Evolutionary conservation across 2,113 vertebrate genomes (phyloP), one percentile per base, ranked within the genome.

Genomic region (Lepisosteus oculatus): DNA sequence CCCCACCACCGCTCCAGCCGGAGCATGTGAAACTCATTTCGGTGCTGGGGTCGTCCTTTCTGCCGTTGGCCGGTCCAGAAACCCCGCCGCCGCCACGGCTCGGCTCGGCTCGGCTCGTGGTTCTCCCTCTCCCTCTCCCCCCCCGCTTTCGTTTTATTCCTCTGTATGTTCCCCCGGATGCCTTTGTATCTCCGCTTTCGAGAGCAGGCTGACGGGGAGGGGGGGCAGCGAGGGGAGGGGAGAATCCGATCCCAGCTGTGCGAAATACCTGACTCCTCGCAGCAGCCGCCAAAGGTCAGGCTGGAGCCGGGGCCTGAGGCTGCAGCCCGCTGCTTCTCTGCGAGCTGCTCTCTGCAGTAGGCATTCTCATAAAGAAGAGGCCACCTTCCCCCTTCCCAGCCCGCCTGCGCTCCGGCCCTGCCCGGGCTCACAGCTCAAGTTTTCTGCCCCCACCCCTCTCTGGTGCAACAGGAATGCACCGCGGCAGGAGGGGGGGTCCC

Each of bases 241-340:
- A 84, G 92, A 93, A 94, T 93, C 90, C 78, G 80, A 86, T 87
- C 87, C 89, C 63, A 81, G 84, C 88, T 90, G 86, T 91, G 85
- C 76, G 93, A 93, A 92, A 93, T 92, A 93, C 92, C 89, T 92
- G 90, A 90, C 89, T 89, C 90, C 89, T 77, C 86, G 89, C 86
- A 86, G 86, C 82, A 85, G 65, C 75, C 70, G 88, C 82, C 81
- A 84, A 91, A 84, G 90, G 84, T 88, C 86, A 89, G 86, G 80
- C 80, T 77, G 79, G 78, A 86, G 85, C 76, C 72, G 82, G 84
- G 85, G 82, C 84, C 85, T 85, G 68, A 78, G 82, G 86, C 86
- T 88, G 83, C 83, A 89, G 89, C 87, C 86, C 83, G 81, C 86
- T 86, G 84, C 75, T 78, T 87, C 80, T 80, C 83, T 88, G 87